Conservation (phyloP, 2,797 vertebrate genomes). For the Enteromius fasciolatus region DNA sequence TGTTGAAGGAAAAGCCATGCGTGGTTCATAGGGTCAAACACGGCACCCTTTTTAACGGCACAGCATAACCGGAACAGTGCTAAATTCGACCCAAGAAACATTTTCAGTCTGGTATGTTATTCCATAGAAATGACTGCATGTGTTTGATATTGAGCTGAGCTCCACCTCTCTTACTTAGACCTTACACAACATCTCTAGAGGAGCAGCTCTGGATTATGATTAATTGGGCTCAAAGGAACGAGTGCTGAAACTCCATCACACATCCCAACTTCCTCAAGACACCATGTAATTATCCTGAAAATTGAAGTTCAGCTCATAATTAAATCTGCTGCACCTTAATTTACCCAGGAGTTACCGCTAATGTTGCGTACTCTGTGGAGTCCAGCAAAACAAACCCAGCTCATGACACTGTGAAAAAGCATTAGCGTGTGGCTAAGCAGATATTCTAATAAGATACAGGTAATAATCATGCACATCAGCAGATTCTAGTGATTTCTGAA, state of each 20-base stretch:
- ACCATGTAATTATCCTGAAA: conserved; percentile 66
- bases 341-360: conserved; percentile 49
- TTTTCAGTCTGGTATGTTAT: not conserved
- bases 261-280: conserved; percentile 53
- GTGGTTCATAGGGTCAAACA: not conserved
- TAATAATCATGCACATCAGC: not conserved
- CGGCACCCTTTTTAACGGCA: not conserved
- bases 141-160: not conserved
- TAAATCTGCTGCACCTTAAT: conserved; percentile 54
- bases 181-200: conserved; percentile 11
- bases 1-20: not conserved
- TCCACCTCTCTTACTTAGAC: not conserved
- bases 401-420: not conserved
- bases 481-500: not conserved
- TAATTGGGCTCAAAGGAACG: conserved; percentile 50
- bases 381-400: not conserved
- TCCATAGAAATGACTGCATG: not conserved
- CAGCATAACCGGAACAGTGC: not conserved
- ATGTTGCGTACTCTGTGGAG: conserved; percentile 4
- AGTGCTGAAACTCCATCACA: conserved; percentile 39
- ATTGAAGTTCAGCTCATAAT: conserved; percentile 62
- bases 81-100: not conserved
- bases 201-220: conserved; percentile 43
- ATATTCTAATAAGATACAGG: not conserved
- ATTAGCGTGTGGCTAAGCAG: not conserved